These are phyloP conservation scores for Coleophora flavipennella DNA, from an alignment of 2,888 invertebrate species.

Conservation along the genomic window DNA sequence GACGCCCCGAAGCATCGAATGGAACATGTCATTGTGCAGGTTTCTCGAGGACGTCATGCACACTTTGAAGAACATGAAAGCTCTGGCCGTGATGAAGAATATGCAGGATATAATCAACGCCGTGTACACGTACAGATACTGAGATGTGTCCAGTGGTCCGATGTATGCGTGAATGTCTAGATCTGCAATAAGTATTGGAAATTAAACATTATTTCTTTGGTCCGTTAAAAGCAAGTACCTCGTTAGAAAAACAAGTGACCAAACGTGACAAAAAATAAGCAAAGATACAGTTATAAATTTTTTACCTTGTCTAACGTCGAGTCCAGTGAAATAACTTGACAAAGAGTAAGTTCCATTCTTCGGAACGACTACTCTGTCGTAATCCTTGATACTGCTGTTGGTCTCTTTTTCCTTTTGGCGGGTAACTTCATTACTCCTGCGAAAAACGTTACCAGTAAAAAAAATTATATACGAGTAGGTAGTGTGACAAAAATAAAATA, in stretches of 20 bases:
- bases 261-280: no score
- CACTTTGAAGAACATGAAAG: conserved; percentile 79
- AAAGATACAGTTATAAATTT: no score
- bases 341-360: conserved; percentile 45
- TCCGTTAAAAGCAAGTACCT: not conserved
- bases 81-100: conserved; percentile 72
- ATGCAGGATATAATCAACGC: conserved; percentile 62
- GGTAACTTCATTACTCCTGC: conserved; percentile 65
- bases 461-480: no score
- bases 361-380: conserved; percentile 31
- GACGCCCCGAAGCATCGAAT: conserved; percentile 80
- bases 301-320: conserved; percentile 39
- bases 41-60: conserved; percentile 83
- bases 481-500: no score
- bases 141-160: conserved; percentile 55
- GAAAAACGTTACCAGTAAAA: conserved; percentile 3
- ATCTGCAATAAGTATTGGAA: conserved; percentile 38
- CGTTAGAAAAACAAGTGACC: not conserved
- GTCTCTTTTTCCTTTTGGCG: conserved; percentile 49
- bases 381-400: conserved; percentile 44
- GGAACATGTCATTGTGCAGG: conserved; percentile 90
- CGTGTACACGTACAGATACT: conserved; percentile 59
- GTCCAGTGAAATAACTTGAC: conserved; percentile 50
- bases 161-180: conserved; percentile 55
- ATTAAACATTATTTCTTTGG: no score